phyloP scores from a whole-genome alignment of 2,797 vertebrate genomes.

The Bovichtus diacanthus region DNA sequence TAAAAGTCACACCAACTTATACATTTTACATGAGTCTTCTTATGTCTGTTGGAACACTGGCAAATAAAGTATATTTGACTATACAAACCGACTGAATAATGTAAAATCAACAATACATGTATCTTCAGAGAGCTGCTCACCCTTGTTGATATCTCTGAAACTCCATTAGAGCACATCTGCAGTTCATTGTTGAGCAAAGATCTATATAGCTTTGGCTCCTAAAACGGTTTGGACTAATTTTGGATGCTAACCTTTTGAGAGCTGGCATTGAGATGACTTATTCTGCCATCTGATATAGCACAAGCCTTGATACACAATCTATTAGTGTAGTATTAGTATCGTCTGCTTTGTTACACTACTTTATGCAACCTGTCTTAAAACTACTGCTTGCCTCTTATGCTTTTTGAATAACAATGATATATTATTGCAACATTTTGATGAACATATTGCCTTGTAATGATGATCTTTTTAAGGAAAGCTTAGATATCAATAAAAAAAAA shows the following conservation, averaged over 20 bases:
- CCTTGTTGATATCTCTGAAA: not conserved
- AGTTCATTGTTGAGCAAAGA: not conserved
- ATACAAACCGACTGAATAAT: not conserved
- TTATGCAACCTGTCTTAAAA: not conserved
- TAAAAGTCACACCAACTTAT: not conserved
- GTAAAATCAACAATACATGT: constrained; percentile 1
- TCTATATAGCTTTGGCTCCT: constrained; percentile 9
- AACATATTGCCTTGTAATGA: not conserved
- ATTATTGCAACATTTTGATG: not conserved
- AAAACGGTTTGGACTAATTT: constrained; percentile 13
- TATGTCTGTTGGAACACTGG: not conserved
- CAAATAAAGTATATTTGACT: not conserved
- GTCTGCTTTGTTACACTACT: not conserved
- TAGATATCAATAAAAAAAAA: not conserved
- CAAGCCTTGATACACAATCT: not conserved
- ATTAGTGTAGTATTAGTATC: not conserved
- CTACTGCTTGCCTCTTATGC: not conserved
- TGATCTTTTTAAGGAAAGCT: not conserved
- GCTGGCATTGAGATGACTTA: not conserved
- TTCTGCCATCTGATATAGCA: not conserved
- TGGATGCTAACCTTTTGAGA: constrained; percentile 28
- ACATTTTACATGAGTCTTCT: not conserved
- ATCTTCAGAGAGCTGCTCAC: constrained; percentile 5
- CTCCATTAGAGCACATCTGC: not conserved
- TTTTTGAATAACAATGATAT: not conserved